Evolutionary conservation across 2,113 vertebrate genomes (phyloP), one percentile per base, ranked within the genome.

Genomic region (Oreochromis niloticus): DNA sequence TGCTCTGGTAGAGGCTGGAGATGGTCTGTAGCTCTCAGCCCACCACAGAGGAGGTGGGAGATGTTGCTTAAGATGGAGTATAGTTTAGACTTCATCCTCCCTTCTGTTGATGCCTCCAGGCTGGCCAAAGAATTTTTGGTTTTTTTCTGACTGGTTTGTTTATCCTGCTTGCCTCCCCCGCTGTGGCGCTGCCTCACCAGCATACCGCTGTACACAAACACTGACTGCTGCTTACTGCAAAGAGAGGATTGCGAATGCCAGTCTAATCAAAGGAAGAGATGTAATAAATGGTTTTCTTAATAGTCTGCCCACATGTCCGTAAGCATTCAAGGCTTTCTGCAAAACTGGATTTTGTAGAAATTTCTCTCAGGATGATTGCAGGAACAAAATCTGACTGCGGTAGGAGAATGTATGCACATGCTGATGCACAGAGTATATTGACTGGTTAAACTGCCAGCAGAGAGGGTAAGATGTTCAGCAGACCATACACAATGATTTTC

Each of bases 21-120:
- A 87, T 80, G 91, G 87, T 91, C 90, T 66, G 86, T 6, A 71
- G 82, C 85, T 83, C 86, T 85, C 86, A 52, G 83, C 91, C 92
- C 93, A 93, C 89, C 90, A 88, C 89, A 81, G 90, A 91, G 89
- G 89, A 80, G 91, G 91, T 91, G 92, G 88, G 91, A 91, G 91
- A 92, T 80, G 88, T 55, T 90, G 86, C 85, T 81, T 56, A 80
- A 89, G 92, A 91, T 79, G 86, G 82, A 91, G 83, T 85, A 87
- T 50, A 89, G 80, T 79, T 68, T 13, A 73, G 87, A 87, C 87
- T 79, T 85, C 85, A 78, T 88, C 90, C 85, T 91, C 79, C 90
- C 85, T 63, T 87, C 66, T 84, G 86, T 86, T 80, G 87, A 88
- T 89, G 94, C 94, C 94, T 92, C 82, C 88, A 89, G 94, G 92